Conservation (phyloP, 2,797 vertebrate species). For the Thunnus albacares region DNA sequence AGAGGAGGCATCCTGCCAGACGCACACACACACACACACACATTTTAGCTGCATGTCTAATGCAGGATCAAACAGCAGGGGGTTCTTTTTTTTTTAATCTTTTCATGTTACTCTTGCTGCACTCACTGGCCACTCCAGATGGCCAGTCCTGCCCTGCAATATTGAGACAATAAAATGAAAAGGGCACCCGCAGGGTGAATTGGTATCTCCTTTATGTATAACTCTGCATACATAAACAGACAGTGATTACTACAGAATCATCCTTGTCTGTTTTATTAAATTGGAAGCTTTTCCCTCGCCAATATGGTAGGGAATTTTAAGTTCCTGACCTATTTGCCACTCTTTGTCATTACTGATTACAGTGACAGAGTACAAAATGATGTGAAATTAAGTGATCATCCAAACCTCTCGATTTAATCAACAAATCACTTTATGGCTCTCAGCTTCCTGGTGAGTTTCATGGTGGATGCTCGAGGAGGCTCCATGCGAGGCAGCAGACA, state of each 20-base stretch:
- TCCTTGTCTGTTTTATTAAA: slow-evolving; percentile 2
- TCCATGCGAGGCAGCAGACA: slow-evolving; percentile 98
- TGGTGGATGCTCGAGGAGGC: slow-evolving; percentile 97
- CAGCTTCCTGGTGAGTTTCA: slow-evolving; percentile 99
- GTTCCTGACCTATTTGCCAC: background rate
- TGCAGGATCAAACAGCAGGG: slow-evolving; percentile 33
- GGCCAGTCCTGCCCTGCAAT: slow-evolving; percentile 15
- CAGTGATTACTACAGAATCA: background rate
- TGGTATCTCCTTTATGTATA: slow-evolving; percentile 19
- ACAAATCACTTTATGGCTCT: slow-evolving; percentile 2
- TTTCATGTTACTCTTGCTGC: slow-evolving; percentile 17
- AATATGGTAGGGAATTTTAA: background rate
- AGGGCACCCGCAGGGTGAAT: slow-evolving; percentile 16
- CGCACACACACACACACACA: slow-evolving; percentile 18
- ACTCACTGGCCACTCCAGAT: slow-evolving; percentile 26
- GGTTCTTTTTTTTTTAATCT: slow-evolving; percentile 11
- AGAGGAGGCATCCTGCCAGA: slow-evolving; percentile 17
- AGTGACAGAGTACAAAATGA: background rate
- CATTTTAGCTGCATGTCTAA: slow-evolving; percentile 6
- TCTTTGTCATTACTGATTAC: background rate
- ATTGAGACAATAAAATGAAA: slow-evolving; percentile 25
- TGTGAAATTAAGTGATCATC: background rate
- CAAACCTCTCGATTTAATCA: background rate
- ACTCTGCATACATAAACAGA: slow-evolving; percentile 9
- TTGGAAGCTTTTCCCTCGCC: background rate